Conservation (phyloP, 1,140 invertebrate species). For the Euwallacea similis region DNA sequence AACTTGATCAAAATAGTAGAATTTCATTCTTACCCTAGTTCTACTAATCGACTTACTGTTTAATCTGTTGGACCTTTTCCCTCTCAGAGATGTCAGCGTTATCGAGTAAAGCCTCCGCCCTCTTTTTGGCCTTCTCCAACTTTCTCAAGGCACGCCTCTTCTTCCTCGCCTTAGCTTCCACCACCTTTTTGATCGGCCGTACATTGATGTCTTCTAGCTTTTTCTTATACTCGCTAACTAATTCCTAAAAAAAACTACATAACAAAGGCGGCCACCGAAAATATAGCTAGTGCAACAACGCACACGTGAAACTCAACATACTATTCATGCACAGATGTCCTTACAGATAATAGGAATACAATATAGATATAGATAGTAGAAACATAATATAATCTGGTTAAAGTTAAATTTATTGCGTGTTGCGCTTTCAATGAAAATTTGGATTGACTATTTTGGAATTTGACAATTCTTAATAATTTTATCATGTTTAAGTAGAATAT, state of each 20-base stretch:
- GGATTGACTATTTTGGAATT: not conserved
- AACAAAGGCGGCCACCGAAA: not conserved
- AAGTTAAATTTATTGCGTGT: not conserved
- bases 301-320: no score
- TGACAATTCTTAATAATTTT: not conserved
- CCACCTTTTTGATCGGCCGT: slow-evolving; percentile 95
- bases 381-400: no score
- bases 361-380: no score
- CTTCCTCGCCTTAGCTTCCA: slow-evolving; percentile 97
- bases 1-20: no score
- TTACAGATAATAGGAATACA: no score
- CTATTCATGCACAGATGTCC: not conserved
- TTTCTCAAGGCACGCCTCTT: slow-evolving; percentile 84
- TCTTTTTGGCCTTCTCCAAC: slow-evolving; percentile 94
- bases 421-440: no score
- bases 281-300: no score
- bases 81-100: slow-evolving; percentile 84
- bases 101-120: slow-evolving; percentile 88
- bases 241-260: slow-evolving; percentile 56
- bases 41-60: slow-evolving; percentile 67
- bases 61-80: slow-evolving; percentile 91
- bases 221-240: slow-evolving; percentile 73
- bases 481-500: no score
- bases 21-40: no score
- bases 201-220: slow-evolving; percentile 86